Conservation (phyloP, 2,797 vertebrate genomes). For the Australoheros facetus region DNA sequence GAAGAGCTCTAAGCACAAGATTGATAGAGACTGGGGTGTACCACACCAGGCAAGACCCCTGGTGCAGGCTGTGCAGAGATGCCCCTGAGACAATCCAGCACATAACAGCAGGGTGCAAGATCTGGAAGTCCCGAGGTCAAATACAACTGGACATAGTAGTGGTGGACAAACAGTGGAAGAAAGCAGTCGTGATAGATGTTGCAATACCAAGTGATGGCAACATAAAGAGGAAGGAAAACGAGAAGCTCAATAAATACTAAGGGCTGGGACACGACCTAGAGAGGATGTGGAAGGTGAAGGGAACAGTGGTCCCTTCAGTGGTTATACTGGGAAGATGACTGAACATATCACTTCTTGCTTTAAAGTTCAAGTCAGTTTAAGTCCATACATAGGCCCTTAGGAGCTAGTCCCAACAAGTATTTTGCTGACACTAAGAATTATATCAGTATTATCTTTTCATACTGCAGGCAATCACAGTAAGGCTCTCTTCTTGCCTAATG, state of each 20-base stretch:
- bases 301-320: background rate
- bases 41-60: background rate
- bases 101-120: too few relatives aligned
- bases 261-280: background rate
- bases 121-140: background rate
- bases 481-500: background rate
- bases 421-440: background rate
- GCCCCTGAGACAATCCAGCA: too few relatives aligned
- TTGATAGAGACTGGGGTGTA: accelerated
- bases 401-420: background rate
- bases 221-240: too few relatives aligned
- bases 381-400: background rate
- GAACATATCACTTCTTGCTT: background rate
- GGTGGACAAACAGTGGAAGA: too few relatives aligned
- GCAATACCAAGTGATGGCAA: too few relatives aligned
- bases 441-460: background rate
- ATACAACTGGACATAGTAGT: too few relatives aligned
- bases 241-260: background rate
- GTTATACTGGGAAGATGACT: background rate
- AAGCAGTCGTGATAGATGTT: too few relatives aligned
- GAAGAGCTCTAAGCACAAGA: too few relatives aligned
- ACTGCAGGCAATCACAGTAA: background rate
- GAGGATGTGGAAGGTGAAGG: background rate
- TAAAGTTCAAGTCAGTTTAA: constrained; percentile 4
- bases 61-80: background rate